Base-by-base conservation (phyloP, 1,140 invertebrate genomes). In the Radopholus similis region DNA sequence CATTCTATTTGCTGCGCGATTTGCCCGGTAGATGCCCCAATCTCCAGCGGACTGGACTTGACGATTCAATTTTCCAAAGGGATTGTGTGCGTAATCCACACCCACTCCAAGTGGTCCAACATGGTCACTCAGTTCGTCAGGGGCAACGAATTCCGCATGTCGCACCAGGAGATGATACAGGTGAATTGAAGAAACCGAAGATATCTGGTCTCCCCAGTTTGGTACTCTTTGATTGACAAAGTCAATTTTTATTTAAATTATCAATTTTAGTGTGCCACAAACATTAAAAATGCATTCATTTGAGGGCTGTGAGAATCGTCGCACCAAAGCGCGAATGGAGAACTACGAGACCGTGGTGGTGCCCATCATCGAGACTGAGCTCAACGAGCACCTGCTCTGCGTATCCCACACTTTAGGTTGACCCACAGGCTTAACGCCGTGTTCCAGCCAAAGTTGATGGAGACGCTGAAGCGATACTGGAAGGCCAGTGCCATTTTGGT, bases 161-260 rank as follows among this genome's bases (percentile, higher is more conserved):
- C 90, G 0, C 90, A 96, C 83, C 88, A 93, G 80, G 95, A 98
- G 86, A 97, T 97, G 94, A 98, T 98, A 34, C 97, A 97, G 88
- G 44, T 49, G 8, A n/a, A n/a, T n/a, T n/a, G n/a, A n/a, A n/a
- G n/a, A n/a, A n/a, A n/a, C n/a, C n/a, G n/a, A n/a, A n/a, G n/a
- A n/a, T n/a, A n/a, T n/a, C n/a, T n/a, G n/a, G n/a, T n/a, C n/a
- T n/a, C n/a, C n/a, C n/a, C n/a, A n/a, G n/a, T n/a, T n/a, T n/a
- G n/a, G n/a, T n/a, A n/a, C n/a, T n/a, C n/a, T n/a, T n/a, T n/a
- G n/a, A n/a, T 49, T 49, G 26, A 49, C 9, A 49, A 49, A 1
- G 44, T 23, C 44, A 49, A 49, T 18, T 9, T 13, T 49, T n/a
- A 6, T 9, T 23, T 8, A 21, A 49, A 49, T 49, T 49, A 11